These are phyloP conservation scores for Temnothorax unifasciatus DNA, from an alignment of 2,888 invertebrate species.

Conservation along the genomic window DNA sequence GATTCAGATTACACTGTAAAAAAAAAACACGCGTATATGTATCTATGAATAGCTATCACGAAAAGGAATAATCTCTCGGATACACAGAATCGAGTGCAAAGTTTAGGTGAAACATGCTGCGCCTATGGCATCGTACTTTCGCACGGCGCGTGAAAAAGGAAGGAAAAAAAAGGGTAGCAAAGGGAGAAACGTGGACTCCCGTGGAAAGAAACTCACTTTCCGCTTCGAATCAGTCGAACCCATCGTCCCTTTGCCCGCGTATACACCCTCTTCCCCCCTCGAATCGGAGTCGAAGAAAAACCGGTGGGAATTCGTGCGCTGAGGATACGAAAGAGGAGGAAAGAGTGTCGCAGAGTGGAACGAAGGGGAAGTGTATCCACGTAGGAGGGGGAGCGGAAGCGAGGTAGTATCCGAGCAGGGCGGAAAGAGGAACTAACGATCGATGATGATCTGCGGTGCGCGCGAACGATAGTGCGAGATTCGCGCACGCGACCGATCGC, in stretches of 20 bases:
- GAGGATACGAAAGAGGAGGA: conserved; percentile 54
- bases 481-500: conserved; percentile 27
- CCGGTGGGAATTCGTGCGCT: conserved; percentile 49
- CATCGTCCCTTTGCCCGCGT: conserved; percentile 44
- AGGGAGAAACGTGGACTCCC: conserved; percentile 54
- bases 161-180: conserved; percentile 57
- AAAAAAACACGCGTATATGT: neutral
- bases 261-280: conserved; percentile 27
- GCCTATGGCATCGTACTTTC: conserved; percentile 49
- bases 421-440: conserved; percentile 1
- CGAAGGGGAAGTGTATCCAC: neutral
- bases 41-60: neutral
- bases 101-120: conserved; percentile 24
- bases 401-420: conserved; percentile 31
- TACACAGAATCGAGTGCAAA: neutral
- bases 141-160: conserved; percentile 40
- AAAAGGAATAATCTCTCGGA: neutral
- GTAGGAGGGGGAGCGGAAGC: conserved; percentile 23
- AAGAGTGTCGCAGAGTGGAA: neutral
- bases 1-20: neutral
- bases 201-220: conserved; percentile 78
- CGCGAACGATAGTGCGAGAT: neutral
- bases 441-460: conserved; percentile 6
- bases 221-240: conserved; percentile 68
- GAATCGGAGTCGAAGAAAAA: conserved; percentile 40